A percentile compares a stretch with the other conserved stretches of the same genome.
Conservation (phyloP, 2,888 invertebrate genomes). For the Epinotia bilunana region DNA sequence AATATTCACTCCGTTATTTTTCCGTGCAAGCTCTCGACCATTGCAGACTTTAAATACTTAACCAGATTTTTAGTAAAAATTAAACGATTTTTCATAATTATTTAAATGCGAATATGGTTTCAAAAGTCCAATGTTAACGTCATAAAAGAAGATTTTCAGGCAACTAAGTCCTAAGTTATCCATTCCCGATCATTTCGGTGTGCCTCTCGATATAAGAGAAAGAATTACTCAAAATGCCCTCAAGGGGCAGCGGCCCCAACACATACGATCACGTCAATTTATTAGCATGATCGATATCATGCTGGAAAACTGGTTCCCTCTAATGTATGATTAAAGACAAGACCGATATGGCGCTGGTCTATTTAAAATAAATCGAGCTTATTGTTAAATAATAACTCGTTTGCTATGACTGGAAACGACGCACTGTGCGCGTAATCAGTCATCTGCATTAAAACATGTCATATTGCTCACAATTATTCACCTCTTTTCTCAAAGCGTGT, state of each 20-base stretch:
- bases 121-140: no score
- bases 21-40: no score
- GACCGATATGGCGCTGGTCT: conserved; percentile 1
- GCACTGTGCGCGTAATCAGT: conserved; percentile 28
- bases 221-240: conserved; percentile 7
- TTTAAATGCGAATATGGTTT: no score
- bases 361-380: conserved; percentile 15
- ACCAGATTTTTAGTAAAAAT: no score
- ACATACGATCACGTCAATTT: conserved; percentile 14
- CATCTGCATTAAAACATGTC: conserved; percentile 20
- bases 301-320: conserved; percentile 1
- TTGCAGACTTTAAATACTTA: no score
- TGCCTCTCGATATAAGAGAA: background rate
- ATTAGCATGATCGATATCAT: conserved; percentile 13
- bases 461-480: conserved; percentile 9
- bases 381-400: conserved; percentile 27
- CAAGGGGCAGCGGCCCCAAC: conserved; percentile 1
- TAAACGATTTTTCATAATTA: no score
- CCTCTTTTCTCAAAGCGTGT: background rate
- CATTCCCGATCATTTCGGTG: no score
- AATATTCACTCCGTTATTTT: no score
- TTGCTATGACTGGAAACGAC: conserved; percentile 21
- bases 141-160: no score
- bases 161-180: no score
- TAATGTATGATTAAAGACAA: conserved; percentile 12